Conservation (phyloP, 2,888 invertebrate genomes). For the Tenthredo distinguenda region DNA sequence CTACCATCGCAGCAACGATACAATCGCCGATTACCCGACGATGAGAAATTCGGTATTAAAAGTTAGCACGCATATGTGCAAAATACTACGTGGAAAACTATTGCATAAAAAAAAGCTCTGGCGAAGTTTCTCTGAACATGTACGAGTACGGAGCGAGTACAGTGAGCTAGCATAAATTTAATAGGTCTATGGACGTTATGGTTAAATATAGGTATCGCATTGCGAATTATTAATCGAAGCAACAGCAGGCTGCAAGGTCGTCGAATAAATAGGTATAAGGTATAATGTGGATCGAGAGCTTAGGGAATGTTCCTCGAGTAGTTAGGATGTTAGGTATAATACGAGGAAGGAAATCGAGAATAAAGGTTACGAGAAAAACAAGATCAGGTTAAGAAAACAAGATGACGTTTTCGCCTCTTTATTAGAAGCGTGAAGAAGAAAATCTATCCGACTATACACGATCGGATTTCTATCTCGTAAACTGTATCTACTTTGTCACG, state of each 20-base stretch:
- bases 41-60: no score
- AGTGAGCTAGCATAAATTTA: constrained; percentile 22
- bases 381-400: neutral
- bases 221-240: constrained; percentile 23
- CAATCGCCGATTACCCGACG: no score
- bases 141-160: neutral
- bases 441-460: constrained; percentile 1
- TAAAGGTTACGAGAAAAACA: neutral
- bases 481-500: constrained; percentile 9
- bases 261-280: neutral
- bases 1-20: no score
- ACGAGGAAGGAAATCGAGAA: neutral
- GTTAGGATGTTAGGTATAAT: neutral
- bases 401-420: neutral
- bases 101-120: neutral
- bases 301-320: neutral
- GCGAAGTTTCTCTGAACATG: neutral
- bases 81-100: neutral
- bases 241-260: constrained; percentile 9
- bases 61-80: neutral
- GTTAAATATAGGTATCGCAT: neutral
- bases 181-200: constrained; percentile 11
- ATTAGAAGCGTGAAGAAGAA: neutral
- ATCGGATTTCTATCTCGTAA: neutral
- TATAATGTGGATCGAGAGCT: neutral